Conservation (phyloP, 2,888 invertebrate species). For the Ligdia adustata region DNA sequence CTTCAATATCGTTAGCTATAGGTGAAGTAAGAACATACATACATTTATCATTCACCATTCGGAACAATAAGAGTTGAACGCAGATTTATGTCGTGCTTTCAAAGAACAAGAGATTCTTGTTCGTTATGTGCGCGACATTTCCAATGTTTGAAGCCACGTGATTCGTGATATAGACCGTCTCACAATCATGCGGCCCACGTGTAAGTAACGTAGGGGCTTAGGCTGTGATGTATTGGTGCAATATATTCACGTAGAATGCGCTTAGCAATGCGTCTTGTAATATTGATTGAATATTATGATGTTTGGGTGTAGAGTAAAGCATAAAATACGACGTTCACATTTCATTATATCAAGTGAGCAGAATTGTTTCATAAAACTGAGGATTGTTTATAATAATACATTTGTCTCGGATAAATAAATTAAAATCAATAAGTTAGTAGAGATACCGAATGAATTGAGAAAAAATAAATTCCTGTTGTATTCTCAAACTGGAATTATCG, state of each 20-base stretch:
- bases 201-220: conserved; percentile 31
- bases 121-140: conserved; percentile 66
- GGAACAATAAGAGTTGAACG: conserved; percentile 59
- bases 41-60: conserved; percentile 69
- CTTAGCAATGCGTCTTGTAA: conserved; percentile 9
- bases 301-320: neutral
- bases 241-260: conserved; percentile 16
- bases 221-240: conserved; percentile 27
- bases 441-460: no score
- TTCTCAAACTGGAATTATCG: no score
- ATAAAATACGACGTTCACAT: no score
- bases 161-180: conserved; percentile 35
- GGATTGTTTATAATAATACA: no score
- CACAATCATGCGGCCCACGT: conserved; percentile 29
- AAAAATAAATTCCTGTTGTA: no score
- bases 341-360: no score
- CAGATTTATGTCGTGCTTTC: conserved; percentile 65
- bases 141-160: conserved; percentile 61
- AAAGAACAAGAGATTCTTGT: conserved; percentile 65
- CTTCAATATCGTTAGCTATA: conserved; percentile 37
- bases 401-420: no score
- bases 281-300: conserved; percentile 5
- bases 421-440: no score
- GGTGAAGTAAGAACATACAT: conserved; percentile 59
- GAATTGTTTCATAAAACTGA: no score